Evolutionary conservation across 2,888 invertebrate species (phyloP), one percentile per base, ranked within the genome.

Genomic region (Agonopterix heracliana): DNA sequence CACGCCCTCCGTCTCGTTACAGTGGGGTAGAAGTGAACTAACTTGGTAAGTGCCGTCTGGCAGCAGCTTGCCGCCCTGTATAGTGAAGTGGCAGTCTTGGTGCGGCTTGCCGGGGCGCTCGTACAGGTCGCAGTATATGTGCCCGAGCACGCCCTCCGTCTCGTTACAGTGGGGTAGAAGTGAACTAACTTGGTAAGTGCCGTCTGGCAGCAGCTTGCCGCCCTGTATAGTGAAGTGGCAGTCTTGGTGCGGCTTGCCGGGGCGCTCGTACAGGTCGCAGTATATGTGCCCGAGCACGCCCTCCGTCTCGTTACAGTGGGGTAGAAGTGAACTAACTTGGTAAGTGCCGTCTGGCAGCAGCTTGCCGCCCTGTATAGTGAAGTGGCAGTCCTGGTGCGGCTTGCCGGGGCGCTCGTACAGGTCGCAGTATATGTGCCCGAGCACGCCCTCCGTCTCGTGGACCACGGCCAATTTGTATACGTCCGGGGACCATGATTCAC

Each of bases 81-180:
- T 98, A 0, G 99, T 99, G 84, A 98, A 99, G 81, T 99, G 99
- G 68, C 99, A 99, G 79, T 99, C 99, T 88, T 98, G 98, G 79
- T 96, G 94, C 4, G 96, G 95, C 83, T 99, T 99, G n/a, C 94
- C 94, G 17, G 90, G 85, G 47, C 98, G 89, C 80, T 96, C 96
- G 73, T 95, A n/a, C n/a, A n/a, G n/a, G n/a, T n/a, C n/a, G n/a
- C n/a, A n/a, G n/a, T n/a, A n/a, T n/a, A n/a, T n/a, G n/a, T n/a
- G n/a, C n/a, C n/a, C n/a, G n/a, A n/a, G n/a, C n/a, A n/a, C n/a
- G n/a, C n/a, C n/a, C n/a, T n/a, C n/a, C n/a, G n/a, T n/a, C n/a
- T n/a, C n/a, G 94, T n/a, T 60, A 99, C 98, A 0, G 99, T 99
- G 84, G 98, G 99, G 81, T n/a, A n/a, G n/a, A n/a, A n/a, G n/a